These are phyloP conservation scores for Gandaritis pyraliata DNA, from an alignment of 2,888 invertebrate species.

Conservation along the genomic window DNA sequence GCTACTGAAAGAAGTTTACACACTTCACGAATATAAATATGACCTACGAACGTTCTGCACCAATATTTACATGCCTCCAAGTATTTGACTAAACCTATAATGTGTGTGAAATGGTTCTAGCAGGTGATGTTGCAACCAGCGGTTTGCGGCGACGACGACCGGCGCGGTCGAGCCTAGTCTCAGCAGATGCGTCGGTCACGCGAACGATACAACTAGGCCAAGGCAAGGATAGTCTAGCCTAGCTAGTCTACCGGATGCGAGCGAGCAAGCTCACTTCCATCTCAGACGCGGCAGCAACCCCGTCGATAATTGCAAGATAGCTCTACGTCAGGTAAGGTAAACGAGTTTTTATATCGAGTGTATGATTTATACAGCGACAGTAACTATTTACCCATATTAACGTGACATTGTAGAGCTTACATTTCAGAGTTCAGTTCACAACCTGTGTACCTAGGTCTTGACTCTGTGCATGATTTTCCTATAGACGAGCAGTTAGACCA, in stretches of 20 bases:
- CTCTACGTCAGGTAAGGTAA: constrained; percentile 5
- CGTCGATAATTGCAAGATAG: constrained; percentile 31
- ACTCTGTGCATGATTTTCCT: too few species aligned
- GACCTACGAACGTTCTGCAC: constrained; percentile 33
- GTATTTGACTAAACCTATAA: constrained; percentile 37
- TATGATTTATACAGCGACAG: too few species aligned
- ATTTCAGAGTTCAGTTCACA: too few species aligned
- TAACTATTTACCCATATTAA: too few species aligned
- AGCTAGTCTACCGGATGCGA: constrained; percentile 57
- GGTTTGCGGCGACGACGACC: constrained; percentile 48
- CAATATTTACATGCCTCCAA: constrained; percentile 9
- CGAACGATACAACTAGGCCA: constrained; percentile 65
- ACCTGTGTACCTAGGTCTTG: too few species aligned
- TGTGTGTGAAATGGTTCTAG: constrained; percentile 51
- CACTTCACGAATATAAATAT: background rate
- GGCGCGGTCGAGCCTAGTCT: constrained; percentile 47
- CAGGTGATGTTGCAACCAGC: constrained; percentile 51
- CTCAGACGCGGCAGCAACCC: constrained; percentile 42
- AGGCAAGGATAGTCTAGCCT: constrained; percentile 68
- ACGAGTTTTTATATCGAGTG: too few species aligned
- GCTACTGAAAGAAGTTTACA: too few species aligned
- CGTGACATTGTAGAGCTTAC: too few species aligned
- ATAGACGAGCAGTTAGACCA: too few species aligned
- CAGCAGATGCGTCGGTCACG: constrained; percentile 69
- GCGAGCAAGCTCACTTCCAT: constrained; percentile 44